A percentile compares a stretch with the other conserved stretches of the same genome.
Evolutionary conservation across 2,113 vertebrate species (phyloP).

Genomic region (Okapia johnstoni): DNA sequence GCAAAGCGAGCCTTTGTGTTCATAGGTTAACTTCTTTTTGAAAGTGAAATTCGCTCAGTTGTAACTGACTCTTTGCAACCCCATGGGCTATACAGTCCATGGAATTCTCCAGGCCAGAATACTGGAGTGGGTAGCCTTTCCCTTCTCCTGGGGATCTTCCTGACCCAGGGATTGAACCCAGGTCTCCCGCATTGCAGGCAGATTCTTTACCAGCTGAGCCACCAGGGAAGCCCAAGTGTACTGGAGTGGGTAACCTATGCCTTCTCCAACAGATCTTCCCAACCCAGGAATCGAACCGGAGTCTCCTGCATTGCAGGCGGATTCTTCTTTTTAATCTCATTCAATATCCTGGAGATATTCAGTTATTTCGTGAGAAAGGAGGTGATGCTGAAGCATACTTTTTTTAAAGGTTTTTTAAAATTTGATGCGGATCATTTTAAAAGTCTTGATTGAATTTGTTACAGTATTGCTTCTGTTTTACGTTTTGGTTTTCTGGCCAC

Average conservation of each 20-base stretch:
- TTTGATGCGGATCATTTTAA: background rate
- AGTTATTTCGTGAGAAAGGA: rapidly evolving
- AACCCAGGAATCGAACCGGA: background rate
- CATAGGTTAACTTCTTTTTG: background rate
- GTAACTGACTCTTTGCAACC: background rate
- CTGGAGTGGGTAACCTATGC: background rate
- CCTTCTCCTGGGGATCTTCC: background rate
- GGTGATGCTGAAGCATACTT: background rate
- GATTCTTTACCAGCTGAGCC: background rate
- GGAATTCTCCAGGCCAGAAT: background rate
- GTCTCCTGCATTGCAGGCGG: background rate
- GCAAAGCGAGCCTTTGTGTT: background rate
- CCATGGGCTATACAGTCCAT: background rate
- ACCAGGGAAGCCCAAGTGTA: background rate
- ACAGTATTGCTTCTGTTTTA: background rate
- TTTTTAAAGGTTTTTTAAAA: background rate
- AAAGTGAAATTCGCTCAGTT: background rate
- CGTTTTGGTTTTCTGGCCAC: background rate
- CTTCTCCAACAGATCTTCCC: background rate
- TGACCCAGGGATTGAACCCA: background rate
- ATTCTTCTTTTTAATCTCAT: background rate
- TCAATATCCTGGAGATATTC: background rate
- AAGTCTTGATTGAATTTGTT: background rate
- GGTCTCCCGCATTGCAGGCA: background rate
- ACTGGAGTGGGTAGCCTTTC: background rate